Base-by-base conservation (phyloP, 2,797 vertebrate genomes). In the Linurgus olivaceus region DNA sequence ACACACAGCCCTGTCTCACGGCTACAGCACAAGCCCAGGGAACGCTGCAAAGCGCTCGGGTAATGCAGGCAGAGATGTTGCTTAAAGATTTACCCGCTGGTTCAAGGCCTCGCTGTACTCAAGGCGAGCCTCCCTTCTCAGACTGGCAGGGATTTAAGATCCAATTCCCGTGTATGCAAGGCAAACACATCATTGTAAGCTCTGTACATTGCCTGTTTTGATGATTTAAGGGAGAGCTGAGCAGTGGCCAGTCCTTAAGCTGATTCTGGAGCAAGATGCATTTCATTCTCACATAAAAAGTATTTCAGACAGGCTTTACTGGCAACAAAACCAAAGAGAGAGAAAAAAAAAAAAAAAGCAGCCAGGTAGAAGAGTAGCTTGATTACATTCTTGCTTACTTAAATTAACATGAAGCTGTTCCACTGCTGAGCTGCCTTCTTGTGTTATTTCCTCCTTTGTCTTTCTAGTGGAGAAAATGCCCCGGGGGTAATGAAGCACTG, bases 321-420 rank as follows among this genome's bases (percentile, higher is more conserved):
- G 25, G 24, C 47, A 84, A 59, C 13, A 84, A 66, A 79, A 82
- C 19, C 2, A 20, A 58, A 50, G 31, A 9, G 8, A 0, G 31
- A 9, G 8, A 0, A 2, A 17, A 8, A 2, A 15, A 57, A 67
- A 33, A 9, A 48, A 24, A 42, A 42, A 42, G 8, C 7, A 40
- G 10, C 7, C 62, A 71, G 24, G n/a, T 45, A 71, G 33, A 29
- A 44, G 12, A 87, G n/a, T 19, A 77, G 61, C 61, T 71, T 76
- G 40, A 89, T 63, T 14, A 73, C 59, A 75, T 92, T 80, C 68
- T 83, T 86, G 48, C 48, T 63, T 83, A 80, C 40, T 59, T 74
- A 91, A 83, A 91, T 67, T 66, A 79, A 84, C n/a, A 38, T 2
- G 6, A 48, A 59, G 31, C 51, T 70, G 40, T 63, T 92, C 31